These are phyloP conservation scores for Epicauta chinensis DNA, from an alignment of 1,140 invertebrate genomes.

Conservation along the genomic window DNA sequence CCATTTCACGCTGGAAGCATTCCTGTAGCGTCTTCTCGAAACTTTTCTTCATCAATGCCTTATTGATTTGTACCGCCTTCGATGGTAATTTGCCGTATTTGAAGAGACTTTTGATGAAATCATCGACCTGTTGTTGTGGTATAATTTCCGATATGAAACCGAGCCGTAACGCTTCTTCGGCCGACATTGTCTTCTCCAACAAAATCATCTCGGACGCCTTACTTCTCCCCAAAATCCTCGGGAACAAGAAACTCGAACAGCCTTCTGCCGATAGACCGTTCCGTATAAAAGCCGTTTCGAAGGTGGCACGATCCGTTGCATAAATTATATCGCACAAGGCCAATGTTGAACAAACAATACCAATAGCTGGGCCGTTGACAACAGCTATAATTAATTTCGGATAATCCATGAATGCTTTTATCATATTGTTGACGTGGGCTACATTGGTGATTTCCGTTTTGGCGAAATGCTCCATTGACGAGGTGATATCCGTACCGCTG, in stretches of 20 bases:
- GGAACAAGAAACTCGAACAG: conserved; percentile 78
- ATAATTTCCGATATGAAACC: conserved; percentile 34
- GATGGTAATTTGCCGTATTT: conserved; percentile 30
- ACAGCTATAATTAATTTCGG: conserved; percentile 83
- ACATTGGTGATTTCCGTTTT: conserved; percentile 1
- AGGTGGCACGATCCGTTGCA: conserved; percentile 75
- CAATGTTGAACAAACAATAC: conserved; percentile 77
- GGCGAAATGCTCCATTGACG: conserved; percentile 8
- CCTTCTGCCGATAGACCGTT: conserved; percentile 79
- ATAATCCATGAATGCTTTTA: conserved; percentile 76
- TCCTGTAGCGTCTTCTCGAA: conserved; percentile 21
- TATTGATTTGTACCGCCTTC: conserved; percentile 30
- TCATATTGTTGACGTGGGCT: conserved; percentile 48
- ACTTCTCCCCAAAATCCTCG: conserved; percentile 68
- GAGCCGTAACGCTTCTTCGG: conserved; percentile 43
- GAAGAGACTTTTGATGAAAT: conserved; percentile 27
- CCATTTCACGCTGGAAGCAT: conserved; percentile 30
- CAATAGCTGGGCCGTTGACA: conserved; percentile 92
- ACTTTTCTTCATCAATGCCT: conserved; percentile 29
- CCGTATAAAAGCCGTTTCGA: conserved; percentile 77
- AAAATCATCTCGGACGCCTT: conserved; percentile 77
- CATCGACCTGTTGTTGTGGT: conserved; percentile 26
- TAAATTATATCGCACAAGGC: conserved; percentile 85
- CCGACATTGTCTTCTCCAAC: conserved; percentile 72
- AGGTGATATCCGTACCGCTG: conserved; percentile 80